These are phyloP conservation scores for Chionomys nivalis DNA, from an alignment of 2,113 vertebrate species.

Conservation along the genomic window DNA sequence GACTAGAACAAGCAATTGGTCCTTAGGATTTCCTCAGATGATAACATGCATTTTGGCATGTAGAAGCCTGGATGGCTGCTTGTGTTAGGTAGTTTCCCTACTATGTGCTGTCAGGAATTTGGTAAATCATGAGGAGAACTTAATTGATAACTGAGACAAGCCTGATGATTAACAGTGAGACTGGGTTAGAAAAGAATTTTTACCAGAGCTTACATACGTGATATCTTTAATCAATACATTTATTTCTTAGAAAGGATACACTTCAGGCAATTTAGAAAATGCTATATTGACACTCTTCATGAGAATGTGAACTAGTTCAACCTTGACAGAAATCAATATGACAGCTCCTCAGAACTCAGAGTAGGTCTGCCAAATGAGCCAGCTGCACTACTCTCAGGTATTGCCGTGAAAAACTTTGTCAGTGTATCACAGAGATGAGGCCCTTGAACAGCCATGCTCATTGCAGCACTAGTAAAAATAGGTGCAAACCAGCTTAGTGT, in stretches of 20 bases:
- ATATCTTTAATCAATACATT: not conserved
- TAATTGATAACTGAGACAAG: not conserved
- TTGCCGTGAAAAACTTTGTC: not conserved
- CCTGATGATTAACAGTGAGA: not conserved
- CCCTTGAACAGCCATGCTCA: not conserved
- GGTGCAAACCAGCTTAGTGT: not conserved
- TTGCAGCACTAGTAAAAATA: not conserved
- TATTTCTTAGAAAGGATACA: not conserved
- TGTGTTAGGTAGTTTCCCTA: not conserved
- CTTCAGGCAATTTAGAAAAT: slow-evolving; percentile 9
- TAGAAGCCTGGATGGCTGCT: not conserved
- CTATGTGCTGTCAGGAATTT: not conserved
- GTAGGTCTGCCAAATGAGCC: not conserved
- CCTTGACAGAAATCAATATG: not conserved
- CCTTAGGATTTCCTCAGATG: not conserved
- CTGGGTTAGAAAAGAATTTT: not conserved
- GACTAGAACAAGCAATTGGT: slow-evolving; percentile 12
- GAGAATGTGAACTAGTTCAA: not conserved
- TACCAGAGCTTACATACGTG: not conserved
- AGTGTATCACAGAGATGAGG: not conserved
- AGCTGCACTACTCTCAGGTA: not conserved
- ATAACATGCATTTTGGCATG: not conserved
- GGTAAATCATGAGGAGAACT: not conserved
- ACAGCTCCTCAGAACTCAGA: not conserved
- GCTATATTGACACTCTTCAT: not conserved